Percentiles rank a stretch among this genome's conserved stretches.
Conservation (phyloP, 2,888 invertebrate genomes). For the Apodemia hepburni region DNA sequence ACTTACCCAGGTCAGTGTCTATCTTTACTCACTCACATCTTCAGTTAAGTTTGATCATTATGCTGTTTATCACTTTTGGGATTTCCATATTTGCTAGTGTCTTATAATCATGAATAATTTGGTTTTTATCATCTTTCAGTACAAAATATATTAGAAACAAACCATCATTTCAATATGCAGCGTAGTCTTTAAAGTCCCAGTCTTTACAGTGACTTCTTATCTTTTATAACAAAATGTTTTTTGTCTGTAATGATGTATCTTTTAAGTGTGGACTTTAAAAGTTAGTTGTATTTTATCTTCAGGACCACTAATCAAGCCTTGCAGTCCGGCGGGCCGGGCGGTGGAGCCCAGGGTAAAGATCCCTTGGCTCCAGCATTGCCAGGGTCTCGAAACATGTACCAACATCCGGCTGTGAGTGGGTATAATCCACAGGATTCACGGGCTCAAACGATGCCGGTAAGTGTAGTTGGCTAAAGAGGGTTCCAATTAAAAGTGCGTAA, state of each 20-base stretch:
- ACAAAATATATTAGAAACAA: no score
- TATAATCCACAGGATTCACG: slow-evolving; percentile 69
- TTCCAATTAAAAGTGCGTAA: no score
- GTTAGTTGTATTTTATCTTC: slow-evolving; percentile 22
- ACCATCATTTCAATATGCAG: no score
- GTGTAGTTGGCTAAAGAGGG: slow-evolving; percentile 22
- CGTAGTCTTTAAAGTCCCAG: background rate
- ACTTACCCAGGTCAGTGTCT: no score
- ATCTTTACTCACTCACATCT: no score
- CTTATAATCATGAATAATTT: no score
- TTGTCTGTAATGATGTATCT: background rate
- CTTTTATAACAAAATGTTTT: background rate
- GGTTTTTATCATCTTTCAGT: no score
- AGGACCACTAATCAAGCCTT: slow-evolving; percentile 67
- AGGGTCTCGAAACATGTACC: slow-evolving; percentile 61
- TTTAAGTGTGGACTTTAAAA: background rate
- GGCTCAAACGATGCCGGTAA: slow-evolving; percentile 63
- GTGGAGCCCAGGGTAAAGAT: slow-evolving; percentile 68
- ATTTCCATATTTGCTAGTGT: no score
- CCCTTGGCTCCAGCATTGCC: slow-evolving; percentile 64
- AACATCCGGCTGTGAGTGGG: slow-evolving; percentile 65
- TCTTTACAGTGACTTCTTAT: background rate
- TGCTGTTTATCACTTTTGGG: no score
- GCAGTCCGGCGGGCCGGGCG: slow-evolving; percentile 55
- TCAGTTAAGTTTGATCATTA: no score